phyloP scores from a whole-genome alignment of 2,797 vertebrate genomes.

The Alectoris magna region DNA sequence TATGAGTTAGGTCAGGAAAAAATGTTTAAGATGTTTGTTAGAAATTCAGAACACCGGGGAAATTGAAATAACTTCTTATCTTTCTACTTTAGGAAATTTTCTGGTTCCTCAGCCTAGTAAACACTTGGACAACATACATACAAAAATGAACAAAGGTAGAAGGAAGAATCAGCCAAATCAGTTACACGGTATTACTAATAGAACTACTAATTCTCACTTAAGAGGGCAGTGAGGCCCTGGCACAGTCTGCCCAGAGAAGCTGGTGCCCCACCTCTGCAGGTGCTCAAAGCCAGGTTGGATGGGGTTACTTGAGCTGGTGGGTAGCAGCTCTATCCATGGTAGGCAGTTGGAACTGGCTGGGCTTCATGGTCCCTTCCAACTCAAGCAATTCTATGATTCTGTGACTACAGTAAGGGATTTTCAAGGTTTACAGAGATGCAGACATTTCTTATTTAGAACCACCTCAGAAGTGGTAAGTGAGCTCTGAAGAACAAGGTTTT shows the following conservation, averaged over 20 bases:
- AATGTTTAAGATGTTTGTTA: background rate
- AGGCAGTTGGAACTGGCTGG: too few species aligned
- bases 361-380: too few species aligned
- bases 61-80: background rate
- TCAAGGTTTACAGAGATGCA: background rate
- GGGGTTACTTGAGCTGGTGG: too few species aligned
- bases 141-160: background rate
- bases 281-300: too few species aligned
- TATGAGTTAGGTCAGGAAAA: background rate
- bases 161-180: background rate
- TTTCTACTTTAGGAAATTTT: background rate
- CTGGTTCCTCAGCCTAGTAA: background rate
- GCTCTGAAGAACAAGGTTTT: background rate
- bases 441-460: background rate
- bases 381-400: too few species aligned
- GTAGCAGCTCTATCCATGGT: too few species aligned
- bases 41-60: background rate
- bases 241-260: too few species aligned
- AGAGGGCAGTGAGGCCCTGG: background rate
- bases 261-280: too few species aligned
- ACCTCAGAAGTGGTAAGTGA: background rate
- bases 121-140: background rate
- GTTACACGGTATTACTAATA: background rate
- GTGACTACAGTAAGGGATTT: background rate
- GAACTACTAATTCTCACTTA: background rate